Conservation (phyloP, 2,888 invertebrate genomes). For the Leucophora obtusa region DNA sequence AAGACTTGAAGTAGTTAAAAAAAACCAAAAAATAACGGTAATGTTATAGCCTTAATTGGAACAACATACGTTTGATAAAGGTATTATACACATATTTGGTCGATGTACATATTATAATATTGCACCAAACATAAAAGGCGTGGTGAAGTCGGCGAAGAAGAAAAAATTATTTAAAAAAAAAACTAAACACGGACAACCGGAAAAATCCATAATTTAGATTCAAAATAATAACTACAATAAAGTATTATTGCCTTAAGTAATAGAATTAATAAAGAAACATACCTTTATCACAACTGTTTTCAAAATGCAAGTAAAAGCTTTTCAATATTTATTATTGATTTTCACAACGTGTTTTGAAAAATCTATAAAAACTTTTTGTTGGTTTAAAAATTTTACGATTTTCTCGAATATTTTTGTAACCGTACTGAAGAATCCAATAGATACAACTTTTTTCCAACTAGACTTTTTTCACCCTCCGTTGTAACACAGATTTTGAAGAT, state of each 20-base stretch:
- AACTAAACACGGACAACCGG: constrained; percentile 28
- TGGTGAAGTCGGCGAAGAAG: constrained; percentile 36
- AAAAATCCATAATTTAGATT: constrained; percentile 56
- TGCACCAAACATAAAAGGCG: constrained; percentile 49
- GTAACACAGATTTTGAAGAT: constrained; percentile 41
- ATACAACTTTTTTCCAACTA: constrained; percentile 30
- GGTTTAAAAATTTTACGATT: not conserved
- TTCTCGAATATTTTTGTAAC: constrained; percentile 9
- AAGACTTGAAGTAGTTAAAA: not conserved
- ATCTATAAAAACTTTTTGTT: not conserved
- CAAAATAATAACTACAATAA: not conserved
- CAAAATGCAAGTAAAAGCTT: not conserved
- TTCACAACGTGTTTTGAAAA: constrained; percentile 19
- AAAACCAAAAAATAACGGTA: constrained; percentile 48
- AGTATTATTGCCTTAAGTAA: not conserved
- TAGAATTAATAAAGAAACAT: constrained; percentile 7
- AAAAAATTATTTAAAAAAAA: not conserved
- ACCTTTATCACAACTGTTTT: constrained; percentile 40
- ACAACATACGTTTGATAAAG: constrained; percentile 2
- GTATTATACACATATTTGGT: not conserved
- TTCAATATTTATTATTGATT: constrained; percentile 39
- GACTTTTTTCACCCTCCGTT: constrained; percentile 39
- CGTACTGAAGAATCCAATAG: constrained; percentile 41
- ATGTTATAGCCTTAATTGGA: constrained; percentile 39
- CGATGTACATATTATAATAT: constrained; percentile 18